Evolutionary conservation across 2,113 vertebrate genomes (phyloP).

Genomic region (Ovibos moschatus): DNA sequence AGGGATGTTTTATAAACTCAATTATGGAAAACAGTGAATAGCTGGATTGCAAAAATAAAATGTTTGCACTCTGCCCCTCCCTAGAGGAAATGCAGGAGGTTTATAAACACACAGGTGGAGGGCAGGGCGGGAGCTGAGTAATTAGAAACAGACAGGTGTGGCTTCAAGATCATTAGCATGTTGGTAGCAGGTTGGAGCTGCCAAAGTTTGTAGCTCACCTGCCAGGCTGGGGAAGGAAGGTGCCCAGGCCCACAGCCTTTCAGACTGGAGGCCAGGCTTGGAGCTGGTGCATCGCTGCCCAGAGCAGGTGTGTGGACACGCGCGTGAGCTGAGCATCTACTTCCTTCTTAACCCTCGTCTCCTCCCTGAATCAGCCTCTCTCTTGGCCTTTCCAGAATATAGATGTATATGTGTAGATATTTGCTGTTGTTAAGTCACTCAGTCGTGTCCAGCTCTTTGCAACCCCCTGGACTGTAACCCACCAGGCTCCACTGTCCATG

Average conservation of each 20-base stretch:
- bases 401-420: neutral
- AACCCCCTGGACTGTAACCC: neutral
- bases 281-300: fast-evolving
- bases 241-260: neutral
- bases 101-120: neutral
- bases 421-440: neutral
- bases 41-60: neutral
- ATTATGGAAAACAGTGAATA: neutral
- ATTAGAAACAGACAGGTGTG: neutral
- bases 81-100: neutral
- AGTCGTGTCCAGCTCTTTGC: neutral
- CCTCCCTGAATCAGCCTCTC: neutral
- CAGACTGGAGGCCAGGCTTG: no score
- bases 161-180: fast-evolving
- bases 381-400: neutral
- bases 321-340: fast-evolving
- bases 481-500: neutral
- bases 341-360: neutral
- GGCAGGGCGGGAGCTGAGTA: no score
- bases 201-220: fast-evolving
- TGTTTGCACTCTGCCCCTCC: neutral
- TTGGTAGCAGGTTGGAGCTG: fast-evolving
- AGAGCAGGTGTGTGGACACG: fast-evolving
- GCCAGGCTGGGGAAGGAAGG: no score
- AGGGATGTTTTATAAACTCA: neutral